Base-by-base conservation (phyloP, 2,113 vertebrate species). In the Pelecanoides urinatrix region DNA sequence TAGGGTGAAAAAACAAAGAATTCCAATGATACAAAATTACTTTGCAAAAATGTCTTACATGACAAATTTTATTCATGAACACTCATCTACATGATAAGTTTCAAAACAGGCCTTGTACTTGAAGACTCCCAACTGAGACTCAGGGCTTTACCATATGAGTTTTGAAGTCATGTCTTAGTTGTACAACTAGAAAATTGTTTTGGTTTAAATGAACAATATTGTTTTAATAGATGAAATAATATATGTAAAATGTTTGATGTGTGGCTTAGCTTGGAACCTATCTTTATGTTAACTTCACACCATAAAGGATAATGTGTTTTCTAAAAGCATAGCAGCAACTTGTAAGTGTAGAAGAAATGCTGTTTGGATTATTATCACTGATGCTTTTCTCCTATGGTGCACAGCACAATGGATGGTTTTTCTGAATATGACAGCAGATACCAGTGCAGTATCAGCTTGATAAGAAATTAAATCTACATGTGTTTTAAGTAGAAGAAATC, bases 131-230 rank as follows among this genome's bases (percentile, higher is more conserved):
- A 52, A 4, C 77, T 84, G 7, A 10, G 17, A 49, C n/a, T 84
- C 7, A 1, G 20, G 40, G 13, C 25, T 73, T 55, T 85, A 21
- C 0, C 0, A 0, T 30, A 5, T 1, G 6, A 50, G 16, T 84
- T 86, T 83, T 76, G 40, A 80, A 87, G 68, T 26, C 20, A 22
- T 6, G 6, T 68, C 40, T 59, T 68, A 20, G 6, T 47, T 84
- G 27, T 58, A 66, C 4, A 40, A 30, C 13, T 74, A 52, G 70
- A 61, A 78, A 77, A 52, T 55, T 6, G 7, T 55, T 77, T 82
- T 55, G 4, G 13, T 73, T 92, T 81, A 81, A 90, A 66, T 52
- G 16, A 70, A n/a, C 11, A 29, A 29, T 32, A 34, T 27, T 66
- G 17, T 71, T 81, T 42, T 52, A 88, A 32, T 22, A 56, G 34